Evolutionary conservation across 2,888 invertebrate species (phyloP), one percentile per base, ranked within the genome.

Genomic region (Ophioninae sp.): DNA sequence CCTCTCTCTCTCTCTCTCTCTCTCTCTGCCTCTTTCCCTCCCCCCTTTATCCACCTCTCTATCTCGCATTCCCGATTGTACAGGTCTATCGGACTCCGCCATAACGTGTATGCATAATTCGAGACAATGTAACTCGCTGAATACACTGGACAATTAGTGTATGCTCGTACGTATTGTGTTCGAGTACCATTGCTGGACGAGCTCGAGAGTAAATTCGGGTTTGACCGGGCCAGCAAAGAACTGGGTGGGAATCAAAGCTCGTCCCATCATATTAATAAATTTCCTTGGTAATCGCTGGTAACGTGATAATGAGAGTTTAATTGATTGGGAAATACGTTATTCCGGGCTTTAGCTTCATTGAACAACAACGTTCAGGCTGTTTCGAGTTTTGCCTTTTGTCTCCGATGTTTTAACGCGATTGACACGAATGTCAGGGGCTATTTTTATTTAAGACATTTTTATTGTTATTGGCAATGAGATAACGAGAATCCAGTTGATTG

Each of bases 111-210:
- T 82, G 84, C 83, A 88, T 87, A 88, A 87, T 87, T 80, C 85
- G 85, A 86, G 87, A 88, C 89, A 88, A 88, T 87, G 88, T 87
- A 88, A 88, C 88, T 87, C 85, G 82, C 82, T 82, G 86, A 85
- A 86, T 88, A 88, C 85, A 87, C 86, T 86, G 86, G 85, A 86
- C 88, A 89, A 89, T 89, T 89, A 89, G 89, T 86, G 88, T 87
- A 85, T 85, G 84, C 84, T 87, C 87, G 87, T 87, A 86, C 79
- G 81, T 67, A 73, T 77, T 59, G 86, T 83, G 81, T 83, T 83
- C 8, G 10, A 59, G 59, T 59, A 59, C 50, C 56, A 59, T 65
- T 80, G 23, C 41, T 37, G 20, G 37, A 39, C 20, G 21, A 23
- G 10, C n/a, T 20, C 17, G 59, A 41, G n/a, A 56, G n/a, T 62